Evolutionary conservation across 2,888 invertebrate species (phyloP).

Genomic region (Chelonus formosanus): DNA sequence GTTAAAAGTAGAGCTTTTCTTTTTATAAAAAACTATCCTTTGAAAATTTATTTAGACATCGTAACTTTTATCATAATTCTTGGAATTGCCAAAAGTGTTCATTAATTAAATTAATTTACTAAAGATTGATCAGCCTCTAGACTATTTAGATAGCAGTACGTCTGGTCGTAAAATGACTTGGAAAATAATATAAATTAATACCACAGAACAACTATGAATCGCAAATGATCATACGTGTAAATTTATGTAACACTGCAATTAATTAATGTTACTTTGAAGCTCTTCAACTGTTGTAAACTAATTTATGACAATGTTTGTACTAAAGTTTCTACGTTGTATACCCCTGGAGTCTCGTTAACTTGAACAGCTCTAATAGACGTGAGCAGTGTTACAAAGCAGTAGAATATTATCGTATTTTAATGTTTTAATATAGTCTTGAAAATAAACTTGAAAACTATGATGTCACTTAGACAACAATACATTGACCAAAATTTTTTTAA

Average conservation of each 20-base stretch:
- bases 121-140: no score
- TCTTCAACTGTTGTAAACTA: neutral
- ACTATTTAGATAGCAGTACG: no score
- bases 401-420: neutral
- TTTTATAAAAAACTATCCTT: no score
- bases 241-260: constrained; percentile 47
- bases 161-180: no score
- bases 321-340: neutral
- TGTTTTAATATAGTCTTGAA: neutral
- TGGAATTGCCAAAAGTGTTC: no score
- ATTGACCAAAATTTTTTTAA: neutral
- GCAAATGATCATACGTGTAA: no score
- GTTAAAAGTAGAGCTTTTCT: no score
- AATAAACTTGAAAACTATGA: neutral
- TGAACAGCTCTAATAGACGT: constrained; percentile 15
- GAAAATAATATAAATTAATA: no score
- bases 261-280: constrained; percentile 45
- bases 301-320: constrained; percentile 8
- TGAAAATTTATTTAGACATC: no score
- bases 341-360: neutral
- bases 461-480: neutral
- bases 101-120: no score
- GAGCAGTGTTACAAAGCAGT: constrained; percentile 1
- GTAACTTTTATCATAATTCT: no score
- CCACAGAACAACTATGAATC: no score